Evolutionary conservation across 53 echinoderm and acorn worm genomes (phyloP), one percentile per base, ranked within the genome.

Genomic region (Arbacia lixula): DNA sequence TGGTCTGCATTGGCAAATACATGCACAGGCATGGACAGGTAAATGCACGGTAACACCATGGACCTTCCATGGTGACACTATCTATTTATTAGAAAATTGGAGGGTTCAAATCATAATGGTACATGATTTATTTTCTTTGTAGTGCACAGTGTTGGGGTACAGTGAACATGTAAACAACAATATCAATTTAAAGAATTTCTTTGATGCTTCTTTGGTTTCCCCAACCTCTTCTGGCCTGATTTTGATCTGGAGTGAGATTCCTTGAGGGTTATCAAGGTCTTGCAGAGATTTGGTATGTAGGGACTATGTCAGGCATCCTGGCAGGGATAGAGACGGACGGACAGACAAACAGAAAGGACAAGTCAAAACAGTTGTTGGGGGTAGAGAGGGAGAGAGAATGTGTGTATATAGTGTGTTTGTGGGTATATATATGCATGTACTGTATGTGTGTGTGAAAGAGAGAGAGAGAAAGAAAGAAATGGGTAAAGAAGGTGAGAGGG

Each of bases 231-330:
- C n/a, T n/a, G n/a, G n/a, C n/a, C n/a, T n/a, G n/a, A n/a, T n/a
- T n/a, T n/a, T n/a, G n/a, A n/a, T n/a, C n/a, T n/a, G 72, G 32
- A 52, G 53, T 21, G 27, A 24, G 81, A 81, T 81, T 81, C 81
- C 81, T 57, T 4, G 31, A 41, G 61, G 63, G 81, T 81, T 81
- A 81, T 62, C 42, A 81, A 63, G 79, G 79, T 81, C 81, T 81
- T 61, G 62, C 43, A 32, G 61, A n/a, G 63, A n/a, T 16, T 33
- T 43, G 81, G 81, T 62, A 78, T 78, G 79, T 60, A 14, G 30
- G 63, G 50, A 41, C 3, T 62, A 81, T 81, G 62, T 43, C 60
- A 29, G 81, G 63, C 50, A 81, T 81, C 22, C 50, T 34, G 31
- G 28, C 61, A 17, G 42, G 62, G 46, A 41, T 39, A 57, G 10